phyloP scores from a whole-genome alignment of 64 coral and sea anemone species.

The Anthopleura sola region DNA sequence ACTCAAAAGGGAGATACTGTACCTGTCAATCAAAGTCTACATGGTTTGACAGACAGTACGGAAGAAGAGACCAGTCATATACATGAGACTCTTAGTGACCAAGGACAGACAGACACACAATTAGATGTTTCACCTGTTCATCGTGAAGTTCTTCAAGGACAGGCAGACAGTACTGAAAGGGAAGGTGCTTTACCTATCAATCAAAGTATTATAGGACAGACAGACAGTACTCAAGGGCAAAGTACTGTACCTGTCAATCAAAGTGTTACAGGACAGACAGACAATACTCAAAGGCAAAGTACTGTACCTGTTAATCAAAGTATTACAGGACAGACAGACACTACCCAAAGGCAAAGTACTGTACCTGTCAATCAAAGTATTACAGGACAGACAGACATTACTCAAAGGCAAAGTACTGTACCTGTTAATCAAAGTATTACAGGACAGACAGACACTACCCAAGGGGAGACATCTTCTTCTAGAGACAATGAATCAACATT shows the following conservation, averaged over 20 bases:
- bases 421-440: no score
- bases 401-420: no score
- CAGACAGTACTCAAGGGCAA: neutral
- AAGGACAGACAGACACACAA: neutral
- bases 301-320: no score
- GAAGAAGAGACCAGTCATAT: neutral
- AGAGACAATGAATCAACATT: neutral
- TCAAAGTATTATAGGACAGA: neutral
- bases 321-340: neutral
- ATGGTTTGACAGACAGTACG: neutral
- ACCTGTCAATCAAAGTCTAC: neutral
- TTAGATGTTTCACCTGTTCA: no score
- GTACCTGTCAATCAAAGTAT: no score
- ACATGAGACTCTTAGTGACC: neutral
- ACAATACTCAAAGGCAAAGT: neutral
- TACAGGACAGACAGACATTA: no score
- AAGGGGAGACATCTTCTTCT: neutral
- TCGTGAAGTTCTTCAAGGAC: neutral
- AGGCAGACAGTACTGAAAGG: neutral
- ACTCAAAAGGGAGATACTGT: neutral
- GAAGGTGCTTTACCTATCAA: neutral
- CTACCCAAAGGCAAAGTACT: neutral
- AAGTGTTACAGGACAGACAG: neutral
- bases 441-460: neutral
- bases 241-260: no score